Evolutionary conservation across 2,888 invertebrate species (phyloP).

Genomic region (Prenolepis imparis): DNA sequence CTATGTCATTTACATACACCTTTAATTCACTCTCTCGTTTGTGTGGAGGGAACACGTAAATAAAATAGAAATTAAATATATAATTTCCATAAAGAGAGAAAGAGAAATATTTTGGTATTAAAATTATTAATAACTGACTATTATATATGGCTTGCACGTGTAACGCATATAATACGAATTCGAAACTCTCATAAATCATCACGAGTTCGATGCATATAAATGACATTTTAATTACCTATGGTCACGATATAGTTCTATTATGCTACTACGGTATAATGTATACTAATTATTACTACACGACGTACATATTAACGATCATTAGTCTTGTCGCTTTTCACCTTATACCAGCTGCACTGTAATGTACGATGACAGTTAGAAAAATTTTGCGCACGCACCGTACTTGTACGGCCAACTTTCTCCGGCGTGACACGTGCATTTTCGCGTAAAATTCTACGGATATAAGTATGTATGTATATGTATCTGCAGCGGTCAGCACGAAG

Average conservation of each 20-base stretch:
- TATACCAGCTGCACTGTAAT: conserved; percentile 29
- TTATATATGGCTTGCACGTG: not conserved
- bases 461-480: conserved; percentile 4
- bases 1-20: conserved; percentile 40
- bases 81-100: not conserved
- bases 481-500: conserved; percentile 30
- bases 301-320: conserved; percentile 60
- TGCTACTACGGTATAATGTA: conserved; percentile 60
- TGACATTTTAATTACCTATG: conserved; percentile 46
- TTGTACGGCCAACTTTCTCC: conserved; percentile 25
- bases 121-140: not conserved
- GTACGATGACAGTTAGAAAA: conserved; percentile 47
- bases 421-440: conserved; percentile 21
- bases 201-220: conserved; percentile 43
- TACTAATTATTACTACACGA: conserved; percentile 63
- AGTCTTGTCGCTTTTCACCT: conserved; percentile 52
- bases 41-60: not conserved
- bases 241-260: conserved; percentile 58
- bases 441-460: conserved; percentile 2
- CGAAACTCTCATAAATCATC: not conserved
- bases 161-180: conserved; percentile 3
- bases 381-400: conserved; percentile 24
- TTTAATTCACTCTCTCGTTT: not conserved
- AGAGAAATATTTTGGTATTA: not conserved
- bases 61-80: not conserved